Conservation (phyloP, 2,113 vertebrate species). For the Mohoua ochrocephala region DNA sequence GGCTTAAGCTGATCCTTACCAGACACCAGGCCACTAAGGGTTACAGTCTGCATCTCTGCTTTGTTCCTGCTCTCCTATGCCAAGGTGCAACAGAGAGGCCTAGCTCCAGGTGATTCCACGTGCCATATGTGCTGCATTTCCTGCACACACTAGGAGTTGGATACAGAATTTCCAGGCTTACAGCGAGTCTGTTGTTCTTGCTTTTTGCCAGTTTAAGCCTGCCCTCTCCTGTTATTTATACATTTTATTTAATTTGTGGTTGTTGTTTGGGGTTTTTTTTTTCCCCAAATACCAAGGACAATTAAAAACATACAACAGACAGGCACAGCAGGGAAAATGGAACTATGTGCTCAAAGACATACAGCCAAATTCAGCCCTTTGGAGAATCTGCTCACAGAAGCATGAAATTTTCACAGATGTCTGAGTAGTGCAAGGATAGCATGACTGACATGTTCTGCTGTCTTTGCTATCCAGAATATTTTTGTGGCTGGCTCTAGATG, state of each 20-base stretch:
- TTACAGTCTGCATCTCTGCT: slow-evolving; percentile 12
- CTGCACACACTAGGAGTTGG: neutral
- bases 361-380: neutral
- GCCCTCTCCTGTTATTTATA: slow-evolving; percentile 49
- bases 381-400: slow-evolving; percentile 31
- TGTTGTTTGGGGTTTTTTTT: neutral
- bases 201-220: slow-evolving; percentile 53
- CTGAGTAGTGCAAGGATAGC: neutral
- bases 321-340: neutral
- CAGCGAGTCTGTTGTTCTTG: neutral
- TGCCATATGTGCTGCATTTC: neutral
- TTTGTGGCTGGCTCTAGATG: neutral
- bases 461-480: neutral
- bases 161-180: neutral
- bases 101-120: neutral
- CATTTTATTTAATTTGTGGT: slow-evolving; percentile 14
- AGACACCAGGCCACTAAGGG: neutral
- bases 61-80: neutral
- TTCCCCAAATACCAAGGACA: neutral
- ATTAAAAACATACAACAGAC: slow-evolving; percentile 32
- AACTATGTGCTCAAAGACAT: neutral
- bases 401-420: slow-evolving; percentile 59
- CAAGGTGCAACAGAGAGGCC: slow-evolving; percentile 33
- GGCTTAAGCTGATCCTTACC: neutral
- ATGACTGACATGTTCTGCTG: neutral